phyloP scores from a whole-genome alignment of 2,113 vertebrate species.

The Colinus virginianus region DNA sequence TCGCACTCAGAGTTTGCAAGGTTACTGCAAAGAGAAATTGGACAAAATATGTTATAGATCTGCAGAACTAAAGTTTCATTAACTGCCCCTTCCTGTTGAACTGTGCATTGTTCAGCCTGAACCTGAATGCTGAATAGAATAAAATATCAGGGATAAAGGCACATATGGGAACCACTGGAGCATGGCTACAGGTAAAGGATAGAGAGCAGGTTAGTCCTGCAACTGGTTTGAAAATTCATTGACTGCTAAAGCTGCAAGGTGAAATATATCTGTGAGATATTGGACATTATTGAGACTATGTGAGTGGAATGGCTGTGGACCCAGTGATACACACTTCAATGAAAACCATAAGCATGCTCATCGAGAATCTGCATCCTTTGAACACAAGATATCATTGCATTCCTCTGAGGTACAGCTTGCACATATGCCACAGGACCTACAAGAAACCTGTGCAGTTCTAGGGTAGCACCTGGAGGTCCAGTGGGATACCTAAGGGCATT shows the following conservation, averaged over 20 bases:
- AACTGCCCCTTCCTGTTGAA: background rate
- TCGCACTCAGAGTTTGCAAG: background rate
- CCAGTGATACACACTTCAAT: background rate
- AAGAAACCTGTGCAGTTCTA: background rate
- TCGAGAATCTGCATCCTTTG: background rate
- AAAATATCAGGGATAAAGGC: background rate
- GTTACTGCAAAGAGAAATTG: background rate
- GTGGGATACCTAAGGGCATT: background rate
- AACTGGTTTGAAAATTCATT: background rate
- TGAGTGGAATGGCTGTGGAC: background rate
- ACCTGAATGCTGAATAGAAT: background rate
- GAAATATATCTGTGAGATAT: background rate
- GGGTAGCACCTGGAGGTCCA: background rate
- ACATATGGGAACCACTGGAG: background rate
- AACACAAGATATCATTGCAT: background rate
- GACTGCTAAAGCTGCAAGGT: background rate
- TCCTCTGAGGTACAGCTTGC: background rate
- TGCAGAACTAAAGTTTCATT: background rate
- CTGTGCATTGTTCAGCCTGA: background rate
- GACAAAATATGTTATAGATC: background rate
- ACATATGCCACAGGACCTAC: fast-evolving
- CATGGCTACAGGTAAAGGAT: background rate
- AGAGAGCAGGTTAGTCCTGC: background rate
- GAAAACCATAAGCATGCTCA: background rate
- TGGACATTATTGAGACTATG: background rate